phyloP scores from a whole-genome alignment of 2,797 vertebrate genomes.

The Hippocampus kuda region DNA sequence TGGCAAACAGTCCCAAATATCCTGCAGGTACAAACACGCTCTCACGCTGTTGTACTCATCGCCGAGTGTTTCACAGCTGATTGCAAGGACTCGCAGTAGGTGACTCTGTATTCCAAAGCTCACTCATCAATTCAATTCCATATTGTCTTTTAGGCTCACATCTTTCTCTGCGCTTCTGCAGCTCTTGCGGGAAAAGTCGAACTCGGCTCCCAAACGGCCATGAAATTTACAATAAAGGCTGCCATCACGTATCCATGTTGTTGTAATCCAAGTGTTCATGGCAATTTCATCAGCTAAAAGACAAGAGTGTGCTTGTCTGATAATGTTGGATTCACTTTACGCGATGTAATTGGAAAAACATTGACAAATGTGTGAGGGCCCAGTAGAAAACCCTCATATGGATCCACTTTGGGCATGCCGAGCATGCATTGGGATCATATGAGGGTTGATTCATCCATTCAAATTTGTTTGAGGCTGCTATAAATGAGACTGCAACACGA shows the following conservation, averaged over 20 bases:
- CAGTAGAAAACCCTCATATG: conserved; percentile 38
- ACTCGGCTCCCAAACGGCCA: conserved; percentile 55
- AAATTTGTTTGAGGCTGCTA: conserved; percentile 19
- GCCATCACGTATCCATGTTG: conserved; percentile 44
- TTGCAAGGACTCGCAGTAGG: conserved; percentile 56
- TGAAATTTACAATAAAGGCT: conserved; percentile 58
- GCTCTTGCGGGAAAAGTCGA: conserved; percentile 48
- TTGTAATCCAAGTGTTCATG: conserved; percentile 44
- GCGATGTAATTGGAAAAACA: conserved; percentile 21
- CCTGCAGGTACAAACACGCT: conserved; percentile 28
- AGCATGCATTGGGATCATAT: conserved; percentile 28
- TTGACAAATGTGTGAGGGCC: conserved; percentile 18
- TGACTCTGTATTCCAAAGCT: conserved; percentile 60
- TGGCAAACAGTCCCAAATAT: conserved; percentile 9
- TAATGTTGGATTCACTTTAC: conserved; percentile 31
- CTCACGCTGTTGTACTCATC: conserved; percentile 25
- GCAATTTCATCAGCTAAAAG: conserved; percentile 55
- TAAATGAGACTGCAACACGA: conserved; percentile 1
- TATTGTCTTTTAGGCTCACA: conserved; percentile 34
- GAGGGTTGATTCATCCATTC: conserved; percentile 49
- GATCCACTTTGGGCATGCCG: conserved; percentile 21
- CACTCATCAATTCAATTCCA: conserved; percentile 58
- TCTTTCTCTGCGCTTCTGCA: conserved; percentile 29
- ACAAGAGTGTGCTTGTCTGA: conserved; percentile 33
- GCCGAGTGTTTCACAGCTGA: conserved; percentile 55